A percentile compares a stretch with the other conserved stretches of the same genome.
Evolutionary conservation across 2,797 vertebrate genomes (phyloP).

Genomic region (Argentina silus): DNA sequence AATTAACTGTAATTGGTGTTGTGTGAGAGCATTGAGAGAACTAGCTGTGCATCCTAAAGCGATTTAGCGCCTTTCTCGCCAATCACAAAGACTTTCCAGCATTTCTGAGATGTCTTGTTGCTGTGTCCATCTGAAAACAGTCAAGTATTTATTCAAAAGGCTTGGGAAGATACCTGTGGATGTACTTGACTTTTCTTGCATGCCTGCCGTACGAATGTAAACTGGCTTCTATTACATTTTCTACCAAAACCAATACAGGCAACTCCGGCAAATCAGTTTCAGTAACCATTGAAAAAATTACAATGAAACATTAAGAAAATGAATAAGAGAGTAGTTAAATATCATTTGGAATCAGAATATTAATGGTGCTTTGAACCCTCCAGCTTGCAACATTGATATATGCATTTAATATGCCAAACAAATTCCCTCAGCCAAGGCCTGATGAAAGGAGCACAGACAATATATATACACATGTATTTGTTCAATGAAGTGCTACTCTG

Average conservation of each 20-base stretch:
- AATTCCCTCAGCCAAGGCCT: constrained; percentile 61
- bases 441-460: constrained; percentile 47
- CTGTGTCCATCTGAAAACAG: not conserved
- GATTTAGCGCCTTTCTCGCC: constrained; percentile 5
- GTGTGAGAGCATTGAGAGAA: constrained; percentile 12
- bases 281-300: not conserved
- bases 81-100: constrained; percentile 1
- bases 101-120: constrained; percentile 8
- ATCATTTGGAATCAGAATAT: constrained; percentile 67
- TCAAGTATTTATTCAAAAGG: not conserved
- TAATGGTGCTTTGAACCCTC: constrained; percentile 67
- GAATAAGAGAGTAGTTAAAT: constrained; percentile 28
- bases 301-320: constrained; percentile 42
- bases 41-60: constrained; percentile 11
- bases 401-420: constrained; percentile 72
- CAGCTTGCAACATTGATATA: constrained; percentile 72
- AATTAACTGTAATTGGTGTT: constrained; percentile 32
- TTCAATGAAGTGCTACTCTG: constrained; percentile 57
- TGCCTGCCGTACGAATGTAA: not conserved
- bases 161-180: constrained; percentile 10
- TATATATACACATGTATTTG: constrained; percentile 63
- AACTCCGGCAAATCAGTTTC: not conserved
- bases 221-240: not conserved
- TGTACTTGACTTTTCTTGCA: not conserved
- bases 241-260: not conserved